Base-by-base conservation (phyloP, 2,797 vertebrate species). In the Dicrostonyx torquatus region DNA sequence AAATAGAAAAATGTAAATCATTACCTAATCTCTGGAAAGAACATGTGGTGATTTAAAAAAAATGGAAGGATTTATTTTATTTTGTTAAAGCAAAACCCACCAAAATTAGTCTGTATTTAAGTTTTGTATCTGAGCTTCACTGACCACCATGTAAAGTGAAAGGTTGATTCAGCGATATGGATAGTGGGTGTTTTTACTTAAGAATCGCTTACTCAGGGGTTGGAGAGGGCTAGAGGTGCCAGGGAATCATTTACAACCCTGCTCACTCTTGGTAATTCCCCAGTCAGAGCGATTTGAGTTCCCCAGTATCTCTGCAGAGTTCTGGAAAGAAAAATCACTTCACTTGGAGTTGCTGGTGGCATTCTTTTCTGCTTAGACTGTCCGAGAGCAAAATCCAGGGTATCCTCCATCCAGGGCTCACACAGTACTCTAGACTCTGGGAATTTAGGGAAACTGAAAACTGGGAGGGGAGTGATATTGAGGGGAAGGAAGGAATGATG, bases 11-110 rank as follows among this genome's bases (percentile, higher is more conserved):
- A 43, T 53, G 7, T 77, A 64, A 70, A 53, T 66, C 15, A 87
- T 50, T 82, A 9, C 40, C 34, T 92, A 18, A 29, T 87, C 14
- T 80, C 26, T 66, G 43, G n/a, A 87, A 97, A 90, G 53, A 17
- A 77, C 64, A 24, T 62, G n/a, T 87, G 31, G 72, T 82, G 58
- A 37, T n/a, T 22, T 90, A 20, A 55, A 90, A 90, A 29, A 31
- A 85, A 90, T 17, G 85, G 20, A 43, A 79, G 10, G 7, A 60
- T 37, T 93, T 31, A 48, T 40, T 89, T 95, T 93, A 48, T 94
- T 93, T 85, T 90, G 45, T 87, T 88, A 93, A 94, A 60, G 10
- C 77, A 60, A 95, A 66, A 31, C n/a, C 55, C 40, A 50, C 29
- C 43, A 20, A 93, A 85, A 76, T 55, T 73, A 85, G 31, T 29